A percentile compares a stretch with the other conserved stretches of the same genome.
These are phyloP conservation scores for Planiliza haematocheilus DNA, from an alignment of 2,113 vertebrate genomes.

Conservation along the genomic window DNA sequence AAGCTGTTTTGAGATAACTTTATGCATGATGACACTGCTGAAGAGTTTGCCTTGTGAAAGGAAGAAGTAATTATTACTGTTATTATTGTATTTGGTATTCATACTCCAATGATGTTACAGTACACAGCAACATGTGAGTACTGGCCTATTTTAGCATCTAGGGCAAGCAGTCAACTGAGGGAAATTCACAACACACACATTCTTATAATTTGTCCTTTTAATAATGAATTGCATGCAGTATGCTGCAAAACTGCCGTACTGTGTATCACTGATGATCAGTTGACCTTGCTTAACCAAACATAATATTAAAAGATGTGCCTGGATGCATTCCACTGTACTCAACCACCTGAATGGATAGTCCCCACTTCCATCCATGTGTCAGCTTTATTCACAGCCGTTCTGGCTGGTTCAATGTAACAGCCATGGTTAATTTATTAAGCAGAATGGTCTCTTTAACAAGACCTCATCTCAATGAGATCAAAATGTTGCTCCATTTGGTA, in stretches of 20 bases:
- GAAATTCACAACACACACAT: constrained; percentile 5
- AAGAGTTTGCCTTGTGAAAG: constrained; percentile 45
- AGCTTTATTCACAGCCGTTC: neutral
- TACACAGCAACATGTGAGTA: constrained; percentile 26
- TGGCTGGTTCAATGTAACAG: neutral
- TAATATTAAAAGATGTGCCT: neutral
- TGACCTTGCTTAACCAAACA: constrained; percentile 33
- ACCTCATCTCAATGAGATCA: constrained; percentile 7
- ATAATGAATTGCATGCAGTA: constrained; percentile 36
- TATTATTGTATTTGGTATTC: constrained; percentile 46
- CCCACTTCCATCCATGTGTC: neutral
- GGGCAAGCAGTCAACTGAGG: constrained; percentile 44
- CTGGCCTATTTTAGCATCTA: constrained; percentile 61
- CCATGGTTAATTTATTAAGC: neutral
- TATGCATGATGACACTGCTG: constrained; percentile 61
- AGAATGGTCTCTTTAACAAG: constrained; percentile 8
- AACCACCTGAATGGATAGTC: neutral
- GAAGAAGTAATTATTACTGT: constrained; percentile 58
- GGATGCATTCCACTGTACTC: constrained; percentile 30
- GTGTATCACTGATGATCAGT: constrained; percentile 17
- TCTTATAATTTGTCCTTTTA: constrained; percentile 39
- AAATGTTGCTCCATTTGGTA: neutral
- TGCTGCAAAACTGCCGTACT: neutral
- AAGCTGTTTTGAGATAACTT: constrained; percentile 64
- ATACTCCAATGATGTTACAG: constrained; percentile 46